These are phyloP conservation scores for Bombus breviceps DNA, from an alignment of 1,140 invertebrate genomes.

Conservation along the genomic window DNA sequence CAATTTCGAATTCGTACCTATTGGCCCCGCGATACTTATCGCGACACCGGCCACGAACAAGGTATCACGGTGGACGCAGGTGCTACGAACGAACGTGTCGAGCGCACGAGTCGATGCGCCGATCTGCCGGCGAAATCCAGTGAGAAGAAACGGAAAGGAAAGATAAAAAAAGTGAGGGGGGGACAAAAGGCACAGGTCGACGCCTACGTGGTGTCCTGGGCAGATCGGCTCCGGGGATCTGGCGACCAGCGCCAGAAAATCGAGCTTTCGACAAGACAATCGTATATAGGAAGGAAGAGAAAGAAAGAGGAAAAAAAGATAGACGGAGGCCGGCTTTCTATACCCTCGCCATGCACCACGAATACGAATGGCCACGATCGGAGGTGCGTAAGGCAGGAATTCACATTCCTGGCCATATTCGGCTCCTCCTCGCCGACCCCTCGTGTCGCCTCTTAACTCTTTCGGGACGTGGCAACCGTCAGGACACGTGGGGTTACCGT, in stretches of 20 bases:
- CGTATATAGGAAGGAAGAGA: conserved; percentile 21
- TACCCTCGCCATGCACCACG: conserved; percentile 53
- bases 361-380: conserved; percentile 67
- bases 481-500: conserved; percentile 52
- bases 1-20: conserved; percentile 53
- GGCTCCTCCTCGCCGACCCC: conserved; percentile 70
- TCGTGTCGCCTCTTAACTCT: conserved; percentile 72
- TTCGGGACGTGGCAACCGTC: conserved; percentile 52
- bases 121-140: conserved; percentile 13
- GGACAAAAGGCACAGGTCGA: conserved; percentile 17
- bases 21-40: conserved; percentile 56
- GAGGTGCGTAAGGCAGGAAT: conserved; percentile 74
- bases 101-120: conserved; percentile 7
- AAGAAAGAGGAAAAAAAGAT: neutral
- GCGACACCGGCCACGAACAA: conserved; percentile 30
- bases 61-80: conserved; percentile 55
- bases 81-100: conserved; percentile 43
- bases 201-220: conserved; percentile 43
- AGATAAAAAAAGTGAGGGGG: neutral
- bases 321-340: conserved; percentile 37
- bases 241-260: conserved; percentile 47
- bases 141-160: neutral
- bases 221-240: conserved; percentile 31
- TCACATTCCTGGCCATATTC: conserved; percentile 80
- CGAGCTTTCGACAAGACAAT: conserved; percentile 68